phyloP scores from a whole-genome alignment of 2,113 vertebrate species.

The Crotalus helleri region DNA sequence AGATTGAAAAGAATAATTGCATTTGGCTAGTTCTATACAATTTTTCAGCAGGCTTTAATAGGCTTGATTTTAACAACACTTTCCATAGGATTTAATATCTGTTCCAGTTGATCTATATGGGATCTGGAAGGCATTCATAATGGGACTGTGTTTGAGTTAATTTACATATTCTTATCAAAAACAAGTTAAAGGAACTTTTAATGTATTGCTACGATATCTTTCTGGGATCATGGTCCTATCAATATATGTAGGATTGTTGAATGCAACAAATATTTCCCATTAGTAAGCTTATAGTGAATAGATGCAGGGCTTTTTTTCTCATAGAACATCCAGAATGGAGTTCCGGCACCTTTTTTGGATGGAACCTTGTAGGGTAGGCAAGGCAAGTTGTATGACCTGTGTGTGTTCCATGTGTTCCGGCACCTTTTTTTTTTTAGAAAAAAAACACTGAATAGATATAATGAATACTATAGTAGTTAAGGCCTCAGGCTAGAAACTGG shows the following conservation, averaged over 20 bases:
- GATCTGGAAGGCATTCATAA: neutral
- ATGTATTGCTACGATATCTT: neutral
- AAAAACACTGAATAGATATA: neutral
- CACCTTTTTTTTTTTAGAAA: too few species aligned
- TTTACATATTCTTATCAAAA: neutral
- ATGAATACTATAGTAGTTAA: too few species aligned
- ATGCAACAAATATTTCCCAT: neutral
- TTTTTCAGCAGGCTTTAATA: neutral
- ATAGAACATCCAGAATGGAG: too few species aligned
- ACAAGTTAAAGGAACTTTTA: neutral
- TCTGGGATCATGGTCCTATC: neutral
- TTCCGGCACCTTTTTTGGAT: too few species aligned
- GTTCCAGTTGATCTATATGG: neutral
- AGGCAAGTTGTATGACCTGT: too few species aligned
- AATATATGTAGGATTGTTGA: neutral
- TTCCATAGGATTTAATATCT: neutral
- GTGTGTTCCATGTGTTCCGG: too few species aligned
- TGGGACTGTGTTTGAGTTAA: neutral
- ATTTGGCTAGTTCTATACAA: neutral
- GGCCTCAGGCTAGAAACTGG: too few species aligned
- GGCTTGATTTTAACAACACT: neutral
- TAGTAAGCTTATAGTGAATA: neutral
- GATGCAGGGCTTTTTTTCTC: too few species aligned
- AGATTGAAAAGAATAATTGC: neutral
- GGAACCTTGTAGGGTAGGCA: too few species aligned